Evolutionary conservation across 2,113 vertebrate species (phyloP), one percentile per base, ranked within the genome.

Genomic region (Urocitellus parryii): DNA sequence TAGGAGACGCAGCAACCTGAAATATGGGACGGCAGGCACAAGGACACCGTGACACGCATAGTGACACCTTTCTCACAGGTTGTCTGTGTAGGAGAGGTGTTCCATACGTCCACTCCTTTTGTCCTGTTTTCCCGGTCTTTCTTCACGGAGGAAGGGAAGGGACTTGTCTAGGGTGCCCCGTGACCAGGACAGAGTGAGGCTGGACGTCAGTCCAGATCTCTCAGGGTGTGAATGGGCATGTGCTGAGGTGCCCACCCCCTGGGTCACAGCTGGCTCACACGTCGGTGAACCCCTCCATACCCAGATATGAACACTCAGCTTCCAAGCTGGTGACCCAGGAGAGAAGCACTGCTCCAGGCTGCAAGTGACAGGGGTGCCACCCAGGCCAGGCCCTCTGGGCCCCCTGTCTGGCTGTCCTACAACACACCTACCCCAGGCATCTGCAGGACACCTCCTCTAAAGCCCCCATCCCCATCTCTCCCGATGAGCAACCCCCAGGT

Each of bases 371-470:
- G 58, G 58, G 24, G 25, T 63, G 61, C 61, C 61, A 63, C 61
- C 25, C 61, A 27, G 24, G 61, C 65, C 65, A 67, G 29, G 65
- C 27, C 48, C 22, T 4, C 16, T 78, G 70, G 20, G 27, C 39
- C 79, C n/a, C 56, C 68, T 73, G 39, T 56, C 93, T 70, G 48
- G 70, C 39, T 16, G 16, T 56, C 32, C 84, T 5, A 4, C 8
- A 25, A 74, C 88, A 11, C 93, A 91, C 77, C 87, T 74, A 77
- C 56, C 73, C 48, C 90, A 42, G 67, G 85, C 32, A 45, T 97
- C 94, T 81, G 1, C 42, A 25, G 81, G 70, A 8, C 0, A 17
- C 74, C 72, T 63, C 3, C 61, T 63, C 63, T 32, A 37, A 17
- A 18, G 22, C 22, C 8, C 4, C 56, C 14, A 32, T 42, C 13